Conservation (phyloP, 2,888 invertebrate species). For the Machimus atricapillus region DNA sequence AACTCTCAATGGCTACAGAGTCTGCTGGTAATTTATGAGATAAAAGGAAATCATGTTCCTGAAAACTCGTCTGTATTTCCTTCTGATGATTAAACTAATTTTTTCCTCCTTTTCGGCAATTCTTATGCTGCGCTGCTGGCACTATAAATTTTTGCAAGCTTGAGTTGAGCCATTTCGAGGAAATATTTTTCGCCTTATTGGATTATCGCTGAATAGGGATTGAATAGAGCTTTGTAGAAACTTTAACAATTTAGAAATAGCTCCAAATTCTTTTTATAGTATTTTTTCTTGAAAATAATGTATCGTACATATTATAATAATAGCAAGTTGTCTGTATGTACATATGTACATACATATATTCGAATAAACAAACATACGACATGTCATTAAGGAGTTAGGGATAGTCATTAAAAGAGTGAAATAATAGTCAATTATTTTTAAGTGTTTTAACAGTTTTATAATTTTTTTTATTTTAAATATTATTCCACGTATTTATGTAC, state of each 20-base stretch:
- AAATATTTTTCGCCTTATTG: background rate
- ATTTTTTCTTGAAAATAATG: background rate
- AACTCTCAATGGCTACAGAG: background rate
- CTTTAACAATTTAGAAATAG: background rate
- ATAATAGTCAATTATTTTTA: too few species aligned
- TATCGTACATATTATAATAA: too few species aligned
- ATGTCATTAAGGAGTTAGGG: too few species aligned
- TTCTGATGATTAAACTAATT: constrained; percentile 26
- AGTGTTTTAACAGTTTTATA: too few species aligned
- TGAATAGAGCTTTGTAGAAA: background rate
- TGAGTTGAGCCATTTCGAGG: background rate
- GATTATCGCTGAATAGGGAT: background rate
- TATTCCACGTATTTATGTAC: too few species aligned
- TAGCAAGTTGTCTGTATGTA: too few species aligned
- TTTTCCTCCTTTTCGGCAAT: constrained; percentile 1
- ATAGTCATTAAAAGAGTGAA: too few species aligned
- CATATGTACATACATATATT: too few species aligned
- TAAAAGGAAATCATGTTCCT: constrained; percentile 26
- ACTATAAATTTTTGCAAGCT: background rate
- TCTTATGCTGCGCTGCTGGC: background rate
- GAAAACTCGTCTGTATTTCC: constrained; percentile 25
- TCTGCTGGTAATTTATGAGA: constrained; percentile 30
- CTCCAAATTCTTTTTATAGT: background rate
- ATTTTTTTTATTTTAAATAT: too few species aligned
- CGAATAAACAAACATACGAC: too few species aligned